Evolutionary conservation across 2,888 invertebrate genomes (phyloP), one percentile per base, ranked within the genome.

Genomic region (Andrena bicolor): DNA sequence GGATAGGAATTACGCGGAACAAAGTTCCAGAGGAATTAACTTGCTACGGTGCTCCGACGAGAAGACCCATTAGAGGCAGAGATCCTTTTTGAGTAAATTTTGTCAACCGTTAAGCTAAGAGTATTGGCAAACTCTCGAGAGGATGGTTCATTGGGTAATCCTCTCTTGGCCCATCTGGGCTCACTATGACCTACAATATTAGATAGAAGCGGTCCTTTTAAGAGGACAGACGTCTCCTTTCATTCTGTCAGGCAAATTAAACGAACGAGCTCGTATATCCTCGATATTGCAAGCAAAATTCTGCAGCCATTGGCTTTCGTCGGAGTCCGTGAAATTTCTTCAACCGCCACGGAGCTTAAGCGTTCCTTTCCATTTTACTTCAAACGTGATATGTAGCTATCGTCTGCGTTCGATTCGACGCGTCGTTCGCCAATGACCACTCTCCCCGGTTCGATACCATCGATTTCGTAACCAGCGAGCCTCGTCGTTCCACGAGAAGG

Each of bases 11-110:
- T n/a, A 53, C 64, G 23, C 13, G 32, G 32, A 8, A 51, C 23
- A 64, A 10, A 53, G 53, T 53, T 53, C 20, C 23, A 20, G 3
- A 10, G 64, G 51, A 28, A n/a, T 64, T 53, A 35, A 10, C 6
- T 26, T 16, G 13, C 20, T 20, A 13, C n/a, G n/a, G 20, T 30
- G 7, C 56, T 73, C 41, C 16, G 20, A 23, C 53, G 56, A 53
- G 35, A 7, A 1, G 30, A 3, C 8, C 64, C 35, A 41, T 53
- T 53, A 41, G 35, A 35, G 53, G n/a, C 35, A 10, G 28, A 53
- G 53, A 73, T 73, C 41, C 10, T 73, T 65, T 66, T 32, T 56
- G 41, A 23, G 65, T 5, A 41, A 56, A 73, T 66, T 73, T 73
- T 65, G 65, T 56, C 41, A 41, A 10, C n/a, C 65, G 41, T 73